phyloP scores from a whole-genome alignment of 1,140 invertebrate species.

The Neuroterus valhalla region DNA sequence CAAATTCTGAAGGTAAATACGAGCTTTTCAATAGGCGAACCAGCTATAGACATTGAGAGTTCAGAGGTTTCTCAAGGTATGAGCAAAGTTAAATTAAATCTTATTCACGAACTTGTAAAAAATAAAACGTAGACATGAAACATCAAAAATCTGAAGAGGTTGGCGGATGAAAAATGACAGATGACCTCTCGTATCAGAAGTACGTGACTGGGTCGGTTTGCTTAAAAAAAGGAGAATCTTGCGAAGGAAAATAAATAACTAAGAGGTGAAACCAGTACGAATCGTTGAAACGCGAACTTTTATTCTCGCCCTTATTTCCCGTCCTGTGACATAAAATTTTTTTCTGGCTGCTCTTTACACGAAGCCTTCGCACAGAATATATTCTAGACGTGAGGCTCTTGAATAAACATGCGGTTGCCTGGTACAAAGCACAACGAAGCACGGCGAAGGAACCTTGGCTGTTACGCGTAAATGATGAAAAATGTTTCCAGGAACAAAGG shows the following conservation, averaged over 20 bases:
- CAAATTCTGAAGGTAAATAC: too few relatives aligned
- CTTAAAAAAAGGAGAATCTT: too few relatives aligned
- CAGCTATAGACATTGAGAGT: too few relatives aligned
- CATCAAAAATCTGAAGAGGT: too few relatives aligned
- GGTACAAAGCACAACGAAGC: constrained; percentile 59
- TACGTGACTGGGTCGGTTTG: too few relatives aligned
- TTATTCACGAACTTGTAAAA: too few relatives aligned
- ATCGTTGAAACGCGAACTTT: constrained; percentile 53
- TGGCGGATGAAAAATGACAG: too few relatives aligned
- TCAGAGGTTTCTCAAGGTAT: too few relatives aligned
- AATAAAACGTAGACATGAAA: too few relatives aligned
- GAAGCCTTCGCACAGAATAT: constrained; percentile 68
- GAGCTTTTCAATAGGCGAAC: too few relatives aligned
- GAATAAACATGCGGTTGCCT: constrained; percentile 70
- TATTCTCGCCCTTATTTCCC: constrained; percentile 42
- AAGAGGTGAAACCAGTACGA: neutral
- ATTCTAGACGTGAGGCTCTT: constrained; percentile 72
- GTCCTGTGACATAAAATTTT: neutral
- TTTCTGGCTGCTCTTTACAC: constrained; percentile 51
- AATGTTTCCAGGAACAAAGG: constrained; percentile 66
- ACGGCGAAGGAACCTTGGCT: constrained; percentile 49
- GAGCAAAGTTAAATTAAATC: too few relatives aligned
- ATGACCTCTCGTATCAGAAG: too few relatives aligned
- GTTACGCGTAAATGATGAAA: constrained; percentile 71
- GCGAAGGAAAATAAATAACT: neutral